These are phyloP conservation scores for Cataglyphis cursor DNA, from an alignment of 2,888 invertebrate species.

Conservation along the genomic window DNA sequence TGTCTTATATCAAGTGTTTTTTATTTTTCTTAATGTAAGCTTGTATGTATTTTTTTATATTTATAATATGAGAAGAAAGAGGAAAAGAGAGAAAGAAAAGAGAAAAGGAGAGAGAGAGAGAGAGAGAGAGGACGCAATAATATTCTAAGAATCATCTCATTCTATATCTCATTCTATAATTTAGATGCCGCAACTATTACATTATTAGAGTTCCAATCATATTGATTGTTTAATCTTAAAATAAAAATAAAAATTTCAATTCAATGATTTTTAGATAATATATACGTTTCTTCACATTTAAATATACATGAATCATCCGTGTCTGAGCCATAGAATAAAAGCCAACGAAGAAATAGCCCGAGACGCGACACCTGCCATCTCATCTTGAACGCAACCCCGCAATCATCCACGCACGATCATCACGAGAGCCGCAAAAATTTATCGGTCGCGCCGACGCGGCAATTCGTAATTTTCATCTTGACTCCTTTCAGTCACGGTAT, in stretches of 20 bases:
- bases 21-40: neutral
- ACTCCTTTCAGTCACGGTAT: conserved; percentile 53
- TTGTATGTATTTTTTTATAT: too few relatives aligned
- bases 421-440: conserved; percentile 26
- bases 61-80: neutral
- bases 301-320: neutral
- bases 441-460: conserved; percentile 29
- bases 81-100: too few relatives aligned
- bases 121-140: neutral
- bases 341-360: conserved; percentile 13
- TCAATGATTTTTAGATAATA: neutral
- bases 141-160: neutral
- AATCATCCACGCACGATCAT: conserved; percentile 40
- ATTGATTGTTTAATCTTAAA: neutral
- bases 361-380: conserved; percentile 69
- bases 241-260: too few relatives aligned
- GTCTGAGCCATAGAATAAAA: conserved; percentile 26
- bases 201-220: neutral
- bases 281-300: neutral
- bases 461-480: conserved; percentile 56
- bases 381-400: conserved; percentile 62
- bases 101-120: too few relatives aligned
- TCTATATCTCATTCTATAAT: neutral
- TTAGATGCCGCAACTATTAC: neutral
- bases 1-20: neutral